A percentile compares a stretch with the other conserved stretches of the same genome.
Conservation (phyloP, 2,888 invertebrate genomes). For the Ecliptopera silaceata region DNA sequence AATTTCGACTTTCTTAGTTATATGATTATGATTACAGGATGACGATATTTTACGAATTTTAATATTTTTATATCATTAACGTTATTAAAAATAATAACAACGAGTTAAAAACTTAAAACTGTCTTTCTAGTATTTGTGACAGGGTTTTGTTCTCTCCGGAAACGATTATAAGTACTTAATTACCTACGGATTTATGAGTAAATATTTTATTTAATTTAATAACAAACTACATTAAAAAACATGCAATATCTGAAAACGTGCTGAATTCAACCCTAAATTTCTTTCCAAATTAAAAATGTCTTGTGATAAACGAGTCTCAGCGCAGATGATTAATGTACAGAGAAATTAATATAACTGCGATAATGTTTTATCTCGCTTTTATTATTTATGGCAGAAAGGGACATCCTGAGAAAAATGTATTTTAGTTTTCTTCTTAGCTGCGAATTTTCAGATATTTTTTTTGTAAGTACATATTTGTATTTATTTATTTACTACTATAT, state of each 20-base stretch:
- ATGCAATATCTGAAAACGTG: not conserved
- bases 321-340: conserved; percentile 72
- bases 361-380: conserved; percentile 71
- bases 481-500: too few relatives aligned
- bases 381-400: conserved; percentile 59
- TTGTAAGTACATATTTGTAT: too few relatives aligned
- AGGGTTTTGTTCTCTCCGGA: too few relatives aligned
- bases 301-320: conserved; percentile 47
- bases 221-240: not conserved
- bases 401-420: not conserved
- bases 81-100: too few relatives aligned
- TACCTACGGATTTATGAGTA: too few relatives aligned
- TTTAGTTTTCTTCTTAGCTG: not conserved
- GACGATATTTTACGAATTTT: too few relatives aligned
- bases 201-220: too few relatives aligned
- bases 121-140: too few relatives aligned
- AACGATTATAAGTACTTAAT: too few relatives aligned
- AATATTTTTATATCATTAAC: too few relatives aligned
- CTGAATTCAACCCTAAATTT: conserved; percentile 53
- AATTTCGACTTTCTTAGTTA: conserved; percentile 22
- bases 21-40: conserved; percentile 1
- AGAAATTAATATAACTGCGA: conserved; percentile 78
- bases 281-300: conserved; percentile 63
- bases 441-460: too few relatives aligned
- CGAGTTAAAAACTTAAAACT: too few relatives aligned